Conservation (phyloP, 2,113 vertebrate species). For the Equus przewalskii region DNA sequence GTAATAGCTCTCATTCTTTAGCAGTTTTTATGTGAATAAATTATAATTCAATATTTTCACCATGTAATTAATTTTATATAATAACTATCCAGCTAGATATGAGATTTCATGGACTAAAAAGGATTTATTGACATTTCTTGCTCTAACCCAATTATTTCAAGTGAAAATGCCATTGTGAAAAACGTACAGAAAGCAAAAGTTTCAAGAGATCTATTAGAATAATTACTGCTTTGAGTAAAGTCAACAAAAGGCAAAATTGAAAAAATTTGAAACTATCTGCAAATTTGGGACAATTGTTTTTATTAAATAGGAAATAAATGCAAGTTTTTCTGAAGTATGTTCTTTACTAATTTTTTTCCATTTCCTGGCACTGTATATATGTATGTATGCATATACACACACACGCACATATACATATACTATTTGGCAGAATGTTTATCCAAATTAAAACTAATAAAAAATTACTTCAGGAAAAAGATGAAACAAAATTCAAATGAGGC, state of each 20-base stretch:
- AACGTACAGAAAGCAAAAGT: not conserved
- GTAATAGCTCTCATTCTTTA: not conserved
- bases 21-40: conserved; percentile 19
- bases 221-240: not conserved
- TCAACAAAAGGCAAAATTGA: not conserved
- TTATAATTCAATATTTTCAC: conserved; percentile 22
- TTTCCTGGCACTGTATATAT: not conserved
- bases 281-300: not conserved
- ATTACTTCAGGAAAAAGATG: not conserved
- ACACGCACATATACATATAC: not conserved
- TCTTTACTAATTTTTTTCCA: not conserved
- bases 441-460: conserved; percentile 32
- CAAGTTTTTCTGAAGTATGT: not conserved
- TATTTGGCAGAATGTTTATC: not conserved
- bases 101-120: not conserved
- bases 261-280: not conserved
- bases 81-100: not conserved
- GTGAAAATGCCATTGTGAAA: not conserved
- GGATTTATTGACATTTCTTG: not conserved
- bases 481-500: not conserved
- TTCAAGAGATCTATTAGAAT: not conserved
- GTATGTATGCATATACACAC: not conserved
- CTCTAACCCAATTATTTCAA: not conserved
- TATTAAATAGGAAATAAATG: not conserved
- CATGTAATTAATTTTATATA: not conserved